Evolutionary conservation across 2,888 invertebrate species (phyloP), one percentile per base, ranked within the genome.

Genomic region (Cephonodes hylas): DNA sequence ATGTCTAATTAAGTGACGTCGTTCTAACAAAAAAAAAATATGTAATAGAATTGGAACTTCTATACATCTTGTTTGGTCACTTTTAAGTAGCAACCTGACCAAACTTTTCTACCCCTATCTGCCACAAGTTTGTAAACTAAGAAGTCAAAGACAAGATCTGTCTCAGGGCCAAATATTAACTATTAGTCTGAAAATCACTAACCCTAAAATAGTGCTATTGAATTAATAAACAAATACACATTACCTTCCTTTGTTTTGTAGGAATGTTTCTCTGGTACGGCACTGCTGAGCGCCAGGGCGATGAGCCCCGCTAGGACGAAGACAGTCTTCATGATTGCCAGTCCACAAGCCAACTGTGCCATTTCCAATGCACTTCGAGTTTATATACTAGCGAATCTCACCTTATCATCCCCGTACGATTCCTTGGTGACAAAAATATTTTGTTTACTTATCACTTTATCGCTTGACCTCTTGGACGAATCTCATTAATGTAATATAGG

Each of bases 311-410:
- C 84, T 61, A 93, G 74, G 64, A 90, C 77, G 67, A 92, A 66
- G 82, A 91, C 86, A 85, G 91, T 88, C 88, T 89, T 93, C 93
- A 91, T 92, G 71, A 75, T 88, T 70, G 69, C 72, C 76, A 73
- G 76, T 68, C 68, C 71, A 73, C 76, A 76, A 79, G 79, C 67
- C 77, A 85, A 89, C 88, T 89, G 89, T 89, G 63, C 77, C 65
- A 61, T 34, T 38, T 60, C 62, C 59, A 38, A 5, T 15, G 10
- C 1, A 5, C 18, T 13, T 20, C 18, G 25, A 44, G 27, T 18
- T 72, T 80, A 72, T 83, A 80, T 80, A 81, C 66, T 1, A 57
- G 34, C 42, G 10, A 20, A 15, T 13, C 58, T 62, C 48, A 27
- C n/a, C 58, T 66, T 65, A 68, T 68, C 62, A 23, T 60, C 63